These are phyloP conservation scores for Eurois occulta DNA, from an alignment of 2,888 invertebrate species.

Conservation along the genomic window DNA sequence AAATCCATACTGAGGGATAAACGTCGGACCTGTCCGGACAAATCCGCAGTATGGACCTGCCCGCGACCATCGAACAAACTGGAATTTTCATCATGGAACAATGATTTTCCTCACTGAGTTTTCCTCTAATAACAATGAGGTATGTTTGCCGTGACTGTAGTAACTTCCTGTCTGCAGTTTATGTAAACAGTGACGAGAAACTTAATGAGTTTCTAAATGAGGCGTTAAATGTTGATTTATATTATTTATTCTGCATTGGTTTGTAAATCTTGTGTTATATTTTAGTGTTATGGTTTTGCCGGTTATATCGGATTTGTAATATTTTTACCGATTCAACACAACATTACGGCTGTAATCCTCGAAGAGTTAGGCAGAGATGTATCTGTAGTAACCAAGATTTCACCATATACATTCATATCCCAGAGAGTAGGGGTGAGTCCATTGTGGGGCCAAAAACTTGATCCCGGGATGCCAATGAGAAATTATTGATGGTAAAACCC, in stretches of 20 bases:
- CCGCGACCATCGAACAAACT: constrained; percentile 2
- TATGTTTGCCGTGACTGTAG: constrained; percentile 12
- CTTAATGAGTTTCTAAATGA: constrained; percentile 39
- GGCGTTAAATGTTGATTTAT: constrained; percentile 10
- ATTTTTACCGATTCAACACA: neutral
- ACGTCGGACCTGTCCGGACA: neutral
- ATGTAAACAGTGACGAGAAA: constrained; percentile 20
- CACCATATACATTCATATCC: neutral
- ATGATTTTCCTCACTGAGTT: constrained; percentile 36
- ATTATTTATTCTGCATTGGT: constrained; percentile 8
- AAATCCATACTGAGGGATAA: neutral
- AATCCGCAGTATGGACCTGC: neutral
- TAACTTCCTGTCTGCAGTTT: constrained; percentile 35
- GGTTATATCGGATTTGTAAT: neutral
- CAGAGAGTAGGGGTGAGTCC: neutral
- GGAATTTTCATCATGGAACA: constrained; percentile 18
- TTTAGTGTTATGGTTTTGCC: neutral
- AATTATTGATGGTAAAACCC: too few relatives aligned
- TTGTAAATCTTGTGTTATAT: neutral
- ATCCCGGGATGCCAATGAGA: neutral
- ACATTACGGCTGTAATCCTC: neutral
- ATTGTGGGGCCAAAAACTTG: neutral
- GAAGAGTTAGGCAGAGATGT: neutral
- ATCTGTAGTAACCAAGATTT: neutral
- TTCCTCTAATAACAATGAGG: constrained; percentile 34